phyloP scores from a whole-genome alignment of 2,888 invertebrate species.

The Oscheius sp. region DNA sequence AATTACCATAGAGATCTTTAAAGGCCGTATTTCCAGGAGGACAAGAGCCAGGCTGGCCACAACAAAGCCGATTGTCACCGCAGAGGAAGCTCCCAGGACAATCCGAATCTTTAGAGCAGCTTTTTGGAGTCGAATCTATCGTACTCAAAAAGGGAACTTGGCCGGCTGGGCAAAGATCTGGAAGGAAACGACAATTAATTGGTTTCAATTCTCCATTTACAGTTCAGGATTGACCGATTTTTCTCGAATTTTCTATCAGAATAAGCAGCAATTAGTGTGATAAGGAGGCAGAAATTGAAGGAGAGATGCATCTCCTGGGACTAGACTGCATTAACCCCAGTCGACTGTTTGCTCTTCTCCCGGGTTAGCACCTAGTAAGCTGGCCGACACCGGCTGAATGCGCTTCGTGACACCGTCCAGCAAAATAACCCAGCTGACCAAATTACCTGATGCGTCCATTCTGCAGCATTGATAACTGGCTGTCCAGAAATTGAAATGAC shows the following conservation, averaged over 20 bases:
- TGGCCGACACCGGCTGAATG: constrained; percentile 13
- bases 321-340: background rate
- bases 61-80: constrained; percentile 32
- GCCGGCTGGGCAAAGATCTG: constrained; percentile 49
- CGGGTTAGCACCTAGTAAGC: constrained; percentile 20
- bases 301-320: constrained; percentile 4
- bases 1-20: constrained; percentile 29
- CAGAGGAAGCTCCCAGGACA: constrained; percentile 31
- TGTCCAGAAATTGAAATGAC: constrained; percentile 62
- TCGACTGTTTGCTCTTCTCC: constrained; percentile 8
- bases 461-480: constrained; percentile 57
- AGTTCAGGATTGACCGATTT: background rate
- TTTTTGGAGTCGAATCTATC: constrained; percentile 25
- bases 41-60: constrained; percentile 30
- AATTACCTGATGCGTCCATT: constrained; percentile 33
- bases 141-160: constrained; percentile 43
- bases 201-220: background rate
- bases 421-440: background rate
- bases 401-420: background rate
- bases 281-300: constrained; percentile 7
- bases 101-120: constrained; percentile 31
- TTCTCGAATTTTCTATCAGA: background rate
- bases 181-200: constrained; percentile 11
- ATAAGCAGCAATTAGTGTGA: constrained; percentile 3
- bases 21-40: constrained; percentile 13